These are phyloP conservation scores for Caenorhabditis remanei DNA, from an alignment of 1,140 invertebrate genomes.

Conservation along the genomic window DNA sequence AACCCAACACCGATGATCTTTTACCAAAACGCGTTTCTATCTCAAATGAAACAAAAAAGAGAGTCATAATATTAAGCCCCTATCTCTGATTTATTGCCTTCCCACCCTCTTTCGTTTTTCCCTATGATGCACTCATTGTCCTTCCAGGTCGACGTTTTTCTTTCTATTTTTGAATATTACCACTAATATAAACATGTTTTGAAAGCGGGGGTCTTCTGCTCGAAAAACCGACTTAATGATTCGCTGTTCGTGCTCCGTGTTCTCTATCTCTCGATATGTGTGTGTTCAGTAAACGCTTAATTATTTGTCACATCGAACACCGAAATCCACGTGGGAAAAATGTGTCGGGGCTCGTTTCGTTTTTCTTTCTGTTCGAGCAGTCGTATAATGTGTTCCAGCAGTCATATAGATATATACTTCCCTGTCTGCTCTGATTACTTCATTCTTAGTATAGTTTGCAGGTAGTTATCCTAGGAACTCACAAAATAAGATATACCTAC, in stretches of 20 bases:
- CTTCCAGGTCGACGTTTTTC: neutral
- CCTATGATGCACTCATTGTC: neutral
- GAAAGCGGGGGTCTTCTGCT: neutral
- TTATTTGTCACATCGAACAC: neutral
- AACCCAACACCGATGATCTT: too few species aligned
- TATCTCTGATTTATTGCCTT: neutral
- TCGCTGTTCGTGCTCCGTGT: neutral
- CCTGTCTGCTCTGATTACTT: neutral
- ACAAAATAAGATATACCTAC: neutral
- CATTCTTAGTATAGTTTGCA: neutral
- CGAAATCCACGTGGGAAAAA: constrained; percentile 13
- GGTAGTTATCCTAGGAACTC: neutral
- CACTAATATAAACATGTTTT: too few species aligned
- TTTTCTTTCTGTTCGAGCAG: neutral
- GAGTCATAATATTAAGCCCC: neutral
- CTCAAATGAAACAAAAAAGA: neutral
- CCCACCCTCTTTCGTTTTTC: neutral
- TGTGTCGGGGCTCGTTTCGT: neutral
- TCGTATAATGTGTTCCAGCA: neutral
- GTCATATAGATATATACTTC: neutral
- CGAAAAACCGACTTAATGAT: neutral
- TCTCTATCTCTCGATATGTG: neutral
- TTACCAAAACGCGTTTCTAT: too few species aligned
- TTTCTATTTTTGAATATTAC: neutral
- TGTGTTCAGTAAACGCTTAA: neutral